Percentiles rank a stretch among this genome's conserved stretches.
Conservation (phyloP, 1,140 invertebrate species). For the Gonatopus flavifemur region DNA sequence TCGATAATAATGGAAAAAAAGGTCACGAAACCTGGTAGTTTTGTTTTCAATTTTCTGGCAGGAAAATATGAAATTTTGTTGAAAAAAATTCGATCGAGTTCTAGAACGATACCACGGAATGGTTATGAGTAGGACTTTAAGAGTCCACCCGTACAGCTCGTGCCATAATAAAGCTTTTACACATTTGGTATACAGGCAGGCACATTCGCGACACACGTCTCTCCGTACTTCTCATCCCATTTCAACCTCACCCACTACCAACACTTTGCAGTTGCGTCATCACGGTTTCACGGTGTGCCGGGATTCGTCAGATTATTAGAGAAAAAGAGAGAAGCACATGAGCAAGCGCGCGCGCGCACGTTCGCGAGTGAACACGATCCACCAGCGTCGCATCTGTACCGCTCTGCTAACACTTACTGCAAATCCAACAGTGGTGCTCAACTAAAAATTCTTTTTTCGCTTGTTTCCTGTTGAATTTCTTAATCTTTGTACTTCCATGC, state of each 20-base stretch:
- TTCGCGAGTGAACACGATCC: slow-evolving; percentile 18
- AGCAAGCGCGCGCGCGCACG: slow-evolving; percentile 17
- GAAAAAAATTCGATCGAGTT: too few species aligned
- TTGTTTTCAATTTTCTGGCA: too few species aligned
- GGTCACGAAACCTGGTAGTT: too few species aligned
- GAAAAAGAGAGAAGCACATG: slow-evolving; percentile 5
- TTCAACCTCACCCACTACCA: slow-evolving; percentile 32
- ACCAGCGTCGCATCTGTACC: slow-evolving; percentile 36
- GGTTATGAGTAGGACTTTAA: slow-evolving; percentile 26
- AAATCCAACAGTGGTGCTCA: slow-evolving; percentile 39
- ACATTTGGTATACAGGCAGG: too few species aligned
- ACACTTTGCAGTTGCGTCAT: slow-evolving; percentile 37
- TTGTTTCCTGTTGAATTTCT: too few species aligned
- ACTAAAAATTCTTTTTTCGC: too few species aligned
- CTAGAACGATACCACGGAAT: too few species aligned
- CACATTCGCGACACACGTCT: slow-evolving; percentile 29
- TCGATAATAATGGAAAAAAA: too few species aligned
- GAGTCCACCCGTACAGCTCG: slow-evolving; percentile 26
- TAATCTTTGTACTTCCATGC: too few species aligned
- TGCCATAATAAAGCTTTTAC: slow-evolving; percentile 15
- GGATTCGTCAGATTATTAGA: too few species aligned
- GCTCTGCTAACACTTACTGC: slow-evolving; percentile 34
- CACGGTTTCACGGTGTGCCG: slow-evolving; percentile 33
- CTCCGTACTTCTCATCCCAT: slow-evolving; percentile 21
- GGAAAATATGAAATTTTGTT: too few species aligned